Evolutionary conservation across 2,888 invertebrate species (phyloP).

Genomic region (Lasioglossum oenotherae): DNA sequence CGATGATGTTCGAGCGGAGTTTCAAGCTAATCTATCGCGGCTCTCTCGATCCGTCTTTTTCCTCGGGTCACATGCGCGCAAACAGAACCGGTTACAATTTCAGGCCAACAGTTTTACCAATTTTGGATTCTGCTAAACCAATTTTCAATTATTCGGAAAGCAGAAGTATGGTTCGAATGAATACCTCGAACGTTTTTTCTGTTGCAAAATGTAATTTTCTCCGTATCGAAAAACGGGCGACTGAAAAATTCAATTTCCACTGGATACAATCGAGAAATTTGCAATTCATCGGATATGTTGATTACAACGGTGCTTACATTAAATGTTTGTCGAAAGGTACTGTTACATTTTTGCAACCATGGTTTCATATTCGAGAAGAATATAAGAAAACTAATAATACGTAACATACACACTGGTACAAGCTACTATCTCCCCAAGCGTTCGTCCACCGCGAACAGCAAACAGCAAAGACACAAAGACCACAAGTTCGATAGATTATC

Average conservation of each 20-base stretch:
- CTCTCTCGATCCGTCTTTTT: background rate
- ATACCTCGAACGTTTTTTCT: too few relatives aligned
- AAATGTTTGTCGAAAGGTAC: background rate
- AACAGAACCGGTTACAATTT: too few relatives aligned
- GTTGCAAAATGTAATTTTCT: background rate
- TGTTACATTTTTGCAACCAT: too few relatives aligned
- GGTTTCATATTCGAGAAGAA: background rate
- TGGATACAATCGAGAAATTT: background rate
- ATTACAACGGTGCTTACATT: background rate
- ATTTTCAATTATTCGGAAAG: too few relatives aligned
- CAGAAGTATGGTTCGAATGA: too few relatives aligned
- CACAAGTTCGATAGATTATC: background rate
- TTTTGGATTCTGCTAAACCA: too few relatives aligned
- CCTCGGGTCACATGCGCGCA: background rate
- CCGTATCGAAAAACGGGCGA: background rate
- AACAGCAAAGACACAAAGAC: background rate
- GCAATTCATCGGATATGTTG: background rate
- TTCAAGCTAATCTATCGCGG: background rate
- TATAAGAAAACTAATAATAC: background rate
- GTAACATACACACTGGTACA: background rate
- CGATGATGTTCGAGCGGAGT: background rate
- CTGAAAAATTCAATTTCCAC: background rate
- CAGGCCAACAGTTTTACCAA: too few relatives aligned
- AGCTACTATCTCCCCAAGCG: background rate
- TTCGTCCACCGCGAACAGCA: background rate